These are phyloP conservation scores for Zaprionus davidi DNA, from an alignment of 1,140 invertebrate genomes.

Conservation along the genomic window DNA sequence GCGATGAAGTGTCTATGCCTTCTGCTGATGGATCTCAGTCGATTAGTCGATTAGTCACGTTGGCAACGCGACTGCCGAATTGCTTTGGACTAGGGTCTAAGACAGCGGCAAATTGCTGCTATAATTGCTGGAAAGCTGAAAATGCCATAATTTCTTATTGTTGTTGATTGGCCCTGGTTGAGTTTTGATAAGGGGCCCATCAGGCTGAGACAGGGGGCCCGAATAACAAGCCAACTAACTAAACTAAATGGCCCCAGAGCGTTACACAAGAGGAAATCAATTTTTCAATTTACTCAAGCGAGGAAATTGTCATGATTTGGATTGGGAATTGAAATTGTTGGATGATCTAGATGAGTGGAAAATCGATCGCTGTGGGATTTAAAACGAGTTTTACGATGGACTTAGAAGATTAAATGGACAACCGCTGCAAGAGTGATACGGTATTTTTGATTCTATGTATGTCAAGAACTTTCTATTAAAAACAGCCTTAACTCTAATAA, in stretches of 20 bases:
- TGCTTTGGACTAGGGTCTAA: slow-evolving; percentile 16
- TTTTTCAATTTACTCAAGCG: slow-evolving; percentile 40
- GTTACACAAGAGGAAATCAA: slow-evolving; percentile 68
- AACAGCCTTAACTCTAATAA: too few relatives aligned
- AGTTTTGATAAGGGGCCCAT: slow-evolving; percentile 44
- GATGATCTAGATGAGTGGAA: slow-evolving; percentile 2
- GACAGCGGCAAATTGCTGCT: slow-evolving; percentile 46
- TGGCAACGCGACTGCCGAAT: slow-evolving; percentile 33
- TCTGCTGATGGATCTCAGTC: slow-evolving; percentile 50
- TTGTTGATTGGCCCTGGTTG: slow-evolving; percentile 50
- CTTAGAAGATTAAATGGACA: neutral
- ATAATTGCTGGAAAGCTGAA: slow-evolving; percentile 72
- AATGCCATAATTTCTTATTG: slow-evolving; percentile 62
- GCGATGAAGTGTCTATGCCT: slow-evolving; percentile 54
- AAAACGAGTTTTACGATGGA: neutral
- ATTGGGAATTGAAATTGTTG: neutral
- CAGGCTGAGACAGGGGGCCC: neutral
- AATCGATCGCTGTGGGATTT: neutral
- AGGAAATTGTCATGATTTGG: slow-evolving; percentile 4
- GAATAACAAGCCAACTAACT: slow-evolving; percentile 12
- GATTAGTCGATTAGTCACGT: slow-evolving; percentile 48
- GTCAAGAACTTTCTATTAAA: too few relatives aligned
- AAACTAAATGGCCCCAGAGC: slow-evolving; percentile 2
- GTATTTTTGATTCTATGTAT: neutral
- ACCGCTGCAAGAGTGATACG: neutral